These are phyloP conservation scores for Quiscalus mexicanus DNA, from an alignment of 2,113 vertebrate genomes.

Conservation along the genomic window DNA sequence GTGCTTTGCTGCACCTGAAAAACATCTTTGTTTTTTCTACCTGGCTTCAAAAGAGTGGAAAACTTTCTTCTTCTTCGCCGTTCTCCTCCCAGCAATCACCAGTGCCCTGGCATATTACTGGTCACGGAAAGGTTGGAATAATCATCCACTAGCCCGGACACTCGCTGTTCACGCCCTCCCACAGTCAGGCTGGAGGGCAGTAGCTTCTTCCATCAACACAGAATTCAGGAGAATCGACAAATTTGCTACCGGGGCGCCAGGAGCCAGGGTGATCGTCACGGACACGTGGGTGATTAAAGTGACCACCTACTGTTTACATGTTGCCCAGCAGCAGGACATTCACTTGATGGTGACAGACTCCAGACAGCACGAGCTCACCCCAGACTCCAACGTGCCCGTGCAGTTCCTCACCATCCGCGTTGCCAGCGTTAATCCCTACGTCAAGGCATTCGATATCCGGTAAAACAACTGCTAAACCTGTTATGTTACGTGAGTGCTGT, in stretches of 20 bases:
- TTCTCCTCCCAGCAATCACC: constrained; percentile 74
- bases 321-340: constrained; percentile 88
- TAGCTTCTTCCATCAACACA: constrained; percentile 86
- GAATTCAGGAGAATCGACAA: constrained; percentile 94
- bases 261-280: constrained; percentile 88
- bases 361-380: constrained; percentile 86
- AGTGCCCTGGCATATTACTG: constrained; percentile 81
- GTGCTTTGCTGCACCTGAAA: constrained; percentile 90
- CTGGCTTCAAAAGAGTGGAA: constrained; percentile 81
- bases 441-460: constrained; percentile 87
- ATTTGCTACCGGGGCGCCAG: constrained; percentile 86
- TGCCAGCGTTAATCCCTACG: constrained; percentile 78
- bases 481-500: not conserved
- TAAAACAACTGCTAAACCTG: constrained; percentile 47
- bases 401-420: constrained; percentile 91
- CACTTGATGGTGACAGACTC: constrained; percentile 86
- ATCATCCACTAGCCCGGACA: constrained; percentile 82
- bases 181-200: constrained; percentile 78
- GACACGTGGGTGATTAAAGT: constrained; percentile 94
- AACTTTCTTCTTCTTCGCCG: constrained; percentile 75
- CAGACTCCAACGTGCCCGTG: constrained; percentile 83
- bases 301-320: constrained; percentile 83
- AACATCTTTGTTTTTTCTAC: constrained; percentile 77
- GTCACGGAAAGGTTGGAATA: constrained; percentile 81
- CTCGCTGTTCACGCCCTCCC: constrained; percentile 79